Conservation (phyloP, 2,797 vertebrate genomes). For the Sebastolobus altivelis region DNA sequence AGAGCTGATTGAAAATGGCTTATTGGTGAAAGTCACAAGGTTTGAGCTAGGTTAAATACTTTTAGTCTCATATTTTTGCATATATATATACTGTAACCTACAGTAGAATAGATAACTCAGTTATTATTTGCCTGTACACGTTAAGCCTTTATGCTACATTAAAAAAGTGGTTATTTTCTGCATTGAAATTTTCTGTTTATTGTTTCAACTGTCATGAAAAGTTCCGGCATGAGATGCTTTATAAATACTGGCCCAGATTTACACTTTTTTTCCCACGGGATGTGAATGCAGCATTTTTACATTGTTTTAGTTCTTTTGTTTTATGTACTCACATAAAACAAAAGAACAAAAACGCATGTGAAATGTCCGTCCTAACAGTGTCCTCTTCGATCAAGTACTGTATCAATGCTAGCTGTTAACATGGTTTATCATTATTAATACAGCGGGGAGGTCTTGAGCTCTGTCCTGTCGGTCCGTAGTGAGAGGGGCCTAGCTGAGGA, state of each 20-base stretch:
- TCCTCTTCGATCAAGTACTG: background rate
- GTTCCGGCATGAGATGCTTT: background rate
- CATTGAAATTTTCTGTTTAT: background rate
- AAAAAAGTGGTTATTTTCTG: background rate
- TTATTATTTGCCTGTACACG: background rate
- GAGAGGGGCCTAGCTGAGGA: constrained; percentile 81
- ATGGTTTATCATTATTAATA: constrained; percentile 7
- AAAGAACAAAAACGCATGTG: background rate
- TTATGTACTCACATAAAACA: background rate
- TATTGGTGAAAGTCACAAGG: background rate
- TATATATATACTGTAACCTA: background rate
- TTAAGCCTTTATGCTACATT: background rate
- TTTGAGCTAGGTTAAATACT: background rate
- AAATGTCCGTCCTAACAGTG: background rate
- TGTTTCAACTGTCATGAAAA: background rate
- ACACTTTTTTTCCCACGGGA: constrained; percentile 1
- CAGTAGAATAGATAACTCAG: background rate
- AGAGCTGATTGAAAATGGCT: background rate
- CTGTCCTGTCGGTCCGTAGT: background rate
- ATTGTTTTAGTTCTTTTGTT: background rate
- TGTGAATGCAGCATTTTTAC: constrained; percentile 37
- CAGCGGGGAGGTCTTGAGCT: background rate
- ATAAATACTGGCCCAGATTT: background rate
- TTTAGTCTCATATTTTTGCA: background rate
- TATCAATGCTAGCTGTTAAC: background rate